Evolutionary conservation across 1,140 invertebrate species (phyloP).

Genomic region (Drosophila tristis): DNA sequence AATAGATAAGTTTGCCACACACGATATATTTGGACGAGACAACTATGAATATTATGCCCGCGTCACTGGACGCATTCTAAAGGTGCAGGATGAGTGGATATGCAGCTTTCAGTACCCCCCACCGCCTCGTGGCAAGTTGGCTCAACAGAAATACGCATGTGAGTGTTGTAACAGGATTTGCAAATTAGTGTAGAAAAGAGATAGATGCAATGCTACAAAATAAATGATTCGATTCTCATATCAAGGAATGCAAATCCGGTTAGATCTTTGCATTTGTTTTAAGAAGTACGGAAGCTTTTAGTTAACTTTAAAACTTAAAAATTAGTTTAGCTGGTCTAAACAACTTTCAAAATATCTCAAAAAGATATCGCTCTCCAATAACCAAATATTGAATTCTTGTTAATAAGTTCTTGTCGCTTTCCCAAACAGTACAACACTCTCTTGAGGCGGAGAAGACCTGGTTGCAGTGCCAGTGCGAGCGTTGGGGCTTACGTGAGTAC

Average conservation of each 20-base stretch:
- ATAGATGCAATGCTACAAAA: background rate
- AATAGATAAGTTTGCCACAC: constrained; percentile 98
- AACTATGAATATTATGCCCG: constrained; percentile 99
- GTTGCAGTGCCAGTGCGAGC: constrained; percentile 94
- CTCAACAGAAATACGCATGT: constrained; percentile 88
- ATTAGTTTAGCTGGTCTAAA: no score
- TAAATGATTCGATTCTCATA: background rate
- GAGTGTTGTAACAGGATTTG: constrained; percentile 83
- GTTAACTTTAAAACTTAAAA: no score
- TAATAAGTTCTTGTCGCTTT: constrained; percentile 20
- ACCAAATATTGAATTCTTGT: background rate
- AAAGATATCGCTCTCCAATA: no score
- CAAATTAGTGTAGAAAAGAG: no score
- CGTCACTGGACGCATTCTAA: constrained; percentile 95
- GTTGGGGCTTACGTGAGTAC: constrained; percentile 90
- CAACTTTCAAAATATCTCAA: no score
- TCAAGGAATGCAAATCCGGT: no score
- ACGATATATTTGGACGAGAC: constrained; percentile 96
- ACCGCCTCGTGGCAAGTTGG: constrained; percentile 86
- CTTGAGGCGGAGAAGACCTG: constrained; percentile 94
- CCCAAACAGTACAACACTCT: constrained; percentile 90
- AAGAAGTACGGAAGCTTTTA: background rate
- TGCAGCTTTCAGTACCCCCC: constrained; percentile 96
- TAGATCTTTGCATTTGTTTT: no score
- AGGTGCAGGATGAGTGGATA: constrained; percentile 97